phyloP scores from a whole-genome alignment of 2,888 invertebrate genomes.

The Drosophila neotestacea region DNA sequence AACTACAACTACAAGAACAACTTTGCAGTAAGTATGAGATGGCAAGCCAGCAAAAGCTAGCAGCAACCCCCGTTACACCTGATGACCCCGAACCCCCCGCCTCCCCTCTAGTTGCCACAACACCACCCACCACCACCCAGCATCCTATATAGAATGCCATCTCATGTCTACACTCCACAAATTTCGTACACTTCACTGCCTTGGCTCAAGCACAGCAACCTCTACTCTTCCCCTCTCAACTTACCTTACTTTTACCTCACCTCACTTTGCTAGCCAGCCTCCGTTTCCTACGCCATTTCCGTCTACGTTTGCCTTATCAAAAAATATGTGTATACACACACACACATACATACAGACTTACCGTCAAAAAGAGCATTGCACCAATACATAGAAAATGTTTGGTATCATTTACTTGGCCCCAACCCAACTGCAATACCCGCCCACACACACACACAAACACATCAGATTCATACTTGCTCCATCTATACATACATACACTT shows the following conservation, averaged over 20 bases:
- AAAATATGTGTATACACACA: slow-evolving; percentile 54
- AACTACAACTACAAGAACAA: slow-evolving; percentile 41
- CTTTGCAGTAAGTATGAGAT: slow-evolving; percentile 78
- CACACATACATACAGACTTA: slow-evolving; percentile 25
- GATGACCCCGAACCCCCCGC: slow-evolving; percentile 28
- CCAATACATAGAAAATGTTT: slow-evolving; percentile 66
- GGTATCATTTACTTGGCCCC: slow-evolving; percentile 71
- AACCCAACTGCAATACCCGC: slow-evolving; percentile 61
- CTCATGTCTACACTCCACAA: slow-evolving; percentile 54
- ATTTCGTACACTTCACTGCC: slow-evolving; percentile 73
- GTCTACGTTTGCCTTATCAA: slow-evolving; percentile 75
- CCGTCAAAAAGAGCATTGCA: slow-evolving; percentile 47
- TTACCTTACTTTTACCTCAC: background rate
- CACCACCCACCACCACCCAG: background rate
- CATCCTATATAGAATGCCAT: slow-evolving; percentile 35
- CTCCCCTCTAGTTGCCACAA: slow-evolving; percentile 7
- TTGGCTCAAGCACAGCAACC: slow-evolving; percentile 63
- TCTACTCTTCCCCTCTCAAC: background rate
- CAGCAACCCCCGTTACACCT: slow-evolving; percentile 55
- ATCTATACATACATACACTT: slow-evolving; percentile 4
- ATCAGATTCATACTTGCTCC: slow-evolving; percentile 19
- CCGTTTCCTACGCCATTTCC: slow-evolving; percentile 73
- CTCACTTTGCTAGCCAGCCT: slow-evolving; percentile 29
- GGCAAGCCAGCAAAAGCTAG: slow-evolving; percentile 23
- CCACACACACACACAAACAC: slow-evolving; percentile 34